phyloP scores from a whole-genome alignment of 2,113 vertebrate genomes.

The Strigops habroptila region DNA sequence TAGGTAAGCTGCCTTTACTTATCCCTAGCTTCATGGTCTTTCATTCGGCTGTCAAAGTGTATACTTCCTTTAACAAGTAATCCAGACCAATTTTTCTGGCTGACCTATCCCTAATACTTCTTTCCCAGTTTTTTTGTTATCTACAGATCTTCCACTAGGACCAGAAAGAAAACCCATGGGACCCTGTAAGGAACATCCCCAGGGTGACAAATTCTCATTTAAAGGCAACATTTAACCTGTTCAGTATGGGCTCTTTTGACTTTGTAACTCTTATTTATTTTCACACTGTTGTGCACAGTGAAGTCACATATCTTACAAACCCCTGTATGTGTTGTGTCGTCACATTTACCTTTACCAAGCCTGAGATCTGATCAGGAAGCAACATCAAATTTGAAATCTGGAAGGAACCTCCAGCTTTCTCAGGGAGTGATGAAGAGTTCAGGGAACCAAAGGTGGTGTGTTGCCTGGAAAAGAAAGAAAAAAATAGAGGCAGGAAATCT shows the following conservation, averaged over 20 bases:
- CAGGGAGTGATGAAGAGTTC: neutral
- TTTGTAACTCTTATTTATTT: neutral
- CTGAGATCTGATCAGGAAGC: neutral
- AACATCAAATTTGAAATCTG: neutral
- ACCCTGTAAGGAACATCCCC: neutral
- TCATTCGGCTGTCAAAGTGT: constrained; percentile 21
- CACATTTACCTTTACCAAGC: neutral
- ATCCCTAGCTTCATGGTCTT: constrained; percentile 9
- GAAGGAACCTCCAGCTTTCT: neutral
- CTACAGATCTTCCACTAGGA: neutral
- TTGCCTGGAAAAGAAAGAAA: neutral
- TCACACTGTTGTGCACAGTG: neutral
- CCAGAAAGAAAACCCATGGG: neutral
- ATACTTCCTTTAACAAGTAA: constrained; percentile 9
- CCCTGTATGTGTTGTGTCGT: neutral
- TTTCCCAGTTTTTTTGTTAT: neutral
- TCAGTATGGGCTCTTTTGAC: neutral
- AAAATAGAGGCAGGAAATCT: neutral
- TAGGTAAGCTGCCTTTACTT: constrained; percentile 44
- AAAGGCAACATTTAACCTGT: neutral
- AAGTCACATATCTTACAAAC: neutral
- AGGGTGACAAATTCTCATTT: neutral
- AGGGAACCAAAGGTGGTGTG: neutral
- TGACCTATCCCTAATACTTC: neutral
- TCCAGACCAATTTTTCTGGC: constrained; percentile 29